Evolutionary conservation across 1,140 invertebrate genomes (phyloP).

Genomic region (Schlechtendalia chinensis): DNA sequence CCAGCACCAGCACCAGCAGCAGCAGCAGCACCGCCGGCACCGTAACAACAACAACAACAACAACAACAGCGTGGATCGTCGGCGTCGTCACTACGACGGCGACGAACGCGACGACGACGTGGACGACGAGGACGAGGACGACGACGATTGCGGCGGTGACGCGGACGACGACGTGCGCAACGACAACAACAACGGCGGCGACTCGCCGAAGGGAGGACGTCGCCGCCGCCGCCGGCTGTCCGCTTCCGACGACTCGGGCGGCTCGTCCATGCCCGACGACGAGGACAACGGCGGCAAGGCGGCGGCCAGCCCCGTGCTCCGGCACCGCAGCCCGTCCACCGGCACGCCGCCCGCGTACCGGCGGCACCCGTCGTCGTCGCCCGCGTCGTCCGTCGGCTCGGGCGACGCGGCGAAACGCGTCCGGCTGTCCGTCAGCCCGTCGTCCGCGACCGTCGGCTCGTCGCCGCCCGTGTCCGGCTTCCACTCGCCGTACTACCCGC

Average conservation of each 20-base stretch:
- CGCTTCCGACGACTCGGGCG: constrained; percentile 50
- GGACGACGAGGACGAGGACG: constrained; percentile 55
- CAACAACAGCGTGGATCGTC: constrained; percentile 52
- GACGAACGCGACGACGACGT: constrained; percentile 55
- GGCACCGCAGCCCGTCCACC: constrained; percentile 55
- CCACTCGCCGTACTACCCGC: constrained; percentile 55
- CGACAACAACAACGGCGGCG: constrained; percentile 25
- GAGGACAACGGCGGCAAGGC: constrained; percentile 56
- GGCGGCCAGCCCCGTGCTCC: constrained; percentile 60
- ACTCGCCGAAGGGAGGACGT: background rate
- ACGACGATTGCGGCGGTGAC: constrained; percentile 54
- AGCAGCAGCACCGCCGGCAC: constrained; percentile 53
- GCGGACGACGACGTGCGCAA: constrained; percentile 56
- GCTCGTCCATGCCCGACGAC: constrained; percentile 58
- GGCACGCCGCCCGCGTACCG: constrained; percentile 4
- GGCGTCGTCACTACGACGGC: constrained; percentile 53
- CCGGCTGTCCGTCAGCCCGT: constrained; percentile 20
- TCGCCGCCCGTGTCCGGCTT: constrained; percentile 30
- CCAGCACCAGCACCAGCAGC: constrained; percentile 55
- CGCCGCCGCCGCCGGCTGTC: background rate
- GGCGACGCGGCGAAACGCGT: constrained; percentile 31
- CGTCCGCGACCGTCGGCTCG: constrained; percentile 31
- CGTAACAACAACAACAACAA: constrained; percentile 56
- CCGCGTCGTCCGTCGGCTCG: constrained; percentile 38
- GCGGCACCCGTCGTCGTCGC: background rate